Conservation (phyloP, 2,797 vertebrate genomes). For the Pangasius larnaudii region DNA sequence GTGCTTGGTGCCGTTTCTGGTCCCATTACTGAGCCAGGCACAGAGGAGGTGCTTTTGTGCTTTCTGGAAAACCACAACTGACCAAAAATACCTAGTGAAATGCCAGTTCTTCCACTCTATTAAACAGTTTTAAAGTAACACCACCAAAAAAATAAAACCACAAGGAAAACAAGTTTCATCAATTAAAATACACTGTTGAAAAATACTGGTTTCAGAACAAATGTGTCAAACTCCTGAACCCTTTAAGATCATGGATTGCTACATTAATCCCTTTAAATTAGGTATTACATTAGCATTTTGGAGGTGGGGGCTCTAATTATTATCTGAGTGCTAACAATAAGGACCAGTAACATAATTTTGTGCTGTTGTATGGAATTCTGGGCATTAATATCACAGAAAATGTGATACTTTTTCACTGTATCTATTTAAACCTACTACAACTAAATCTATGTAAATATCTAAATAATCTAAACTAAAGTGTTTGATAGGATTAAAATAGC, state of each 20-base stretch:
- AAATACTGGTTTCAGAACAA: background rate
- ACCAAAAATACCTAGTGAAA: conserved; percentile 32
- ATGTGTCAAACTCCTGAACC: background rate
- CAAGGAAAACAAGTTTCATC: background rate
- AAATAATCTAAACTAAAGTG: background rate
- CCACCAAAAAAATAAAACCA: background rate
- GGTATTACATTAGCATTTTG: background rate
- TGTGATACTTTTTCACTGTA: background rate
- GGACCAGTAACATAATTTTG: background rate
- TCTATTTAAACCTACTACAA: background rate
- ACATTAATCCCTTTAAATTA: background rate
- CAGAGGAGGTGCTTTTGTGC: conserved; percentile 18
- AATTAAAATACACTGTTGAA: conserved; percentile 30
- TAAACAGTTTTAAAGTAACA: conserved; percentile 6
- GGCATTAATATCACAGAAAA: background rate
- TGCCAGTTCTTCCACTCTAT: conserved; percentile 30
- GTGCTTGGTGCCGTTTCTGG: conserved; percentile 39
- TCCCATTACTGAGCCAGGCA: conserved; percentile 28
- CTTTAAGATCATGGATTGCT: background rate
- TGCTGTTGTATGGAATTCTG: background rate
- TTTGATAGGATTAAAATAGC: background rate
- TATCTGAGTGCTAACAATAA: background rate
- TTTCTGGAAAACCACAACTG: conserved; percentile 29
- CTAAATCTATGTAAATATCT: background rate
- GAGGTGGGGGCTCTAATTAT: background rate